Evolutionary conservation across 2,888 invertebrate genomes (phyloP).

Genomic region (Volucella zonaria): DNA sequence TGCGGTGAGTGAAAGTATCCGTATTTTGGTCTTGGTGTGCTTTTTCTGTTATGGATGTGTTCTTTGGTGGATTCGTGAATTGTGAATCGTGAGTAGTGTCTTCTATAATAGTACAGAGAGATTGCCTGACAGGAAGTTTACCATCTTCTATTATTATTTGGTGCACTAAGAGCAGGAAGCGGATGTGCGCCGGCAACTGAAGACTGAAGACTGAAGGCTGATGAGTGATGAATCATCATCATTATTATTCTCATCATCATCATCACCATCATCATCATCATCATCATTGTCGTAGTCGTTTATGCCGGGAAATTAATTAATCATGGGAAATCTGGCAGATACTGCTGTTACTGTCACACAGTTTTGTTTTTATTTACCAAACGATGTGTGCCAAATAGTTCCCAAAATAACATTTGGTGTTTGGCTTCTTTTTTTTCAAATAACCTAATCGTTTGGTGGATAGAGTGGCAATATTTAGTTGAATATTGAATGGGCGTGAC

Average conservation of each 20-base stretch:
- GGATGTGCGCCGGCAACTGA: constrained; percentile 1
- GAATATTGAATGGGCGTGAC: no score
- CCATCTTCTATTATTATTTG: constrained; percentile 66
- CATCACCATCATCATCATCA: constrained; percentile 18
- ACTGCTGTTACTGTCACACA: constrained; percentile 44
- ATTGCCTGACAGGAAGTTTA: constrained; percentile 64
- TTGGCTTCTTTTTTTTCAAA: neutral
- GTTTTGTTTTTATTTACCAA: constrained; percentile 33
- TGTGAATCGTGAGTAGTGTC: constrained; percentile 16
- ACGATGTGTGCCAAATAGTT: constrained; percentile 17
- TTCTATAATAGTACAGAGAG: constrained; percentile 16
- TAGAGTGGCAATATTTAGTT: neutral
- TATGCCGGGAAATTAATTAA: constrained; percentile 59
- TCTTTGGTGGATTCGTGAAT: constrained; percentile 57
- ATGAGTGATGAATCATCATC: no score
- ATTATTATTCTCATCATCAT: constrained; percentile 48
- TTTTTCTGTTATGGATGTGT: constrained; percentile 58
- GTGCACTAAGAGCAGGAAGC: neutral
- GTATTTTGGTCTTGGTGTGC: constrained; percentile 17
- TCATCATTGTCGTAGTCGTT: constrained; percentile 11
- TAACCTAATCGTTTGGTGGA: constrained; percentile 1
- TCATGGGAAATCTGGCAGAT: constrained; percentile 62
- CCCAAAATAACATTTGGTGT: constrained; percentile 31
- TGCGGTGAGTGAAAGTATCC: no score
- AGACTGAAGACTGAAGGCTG: constrained; percentile 53